Conservation (phyloP, 2,888 invertebrate genomes). For the Trissolcus japonicus region DNA sequence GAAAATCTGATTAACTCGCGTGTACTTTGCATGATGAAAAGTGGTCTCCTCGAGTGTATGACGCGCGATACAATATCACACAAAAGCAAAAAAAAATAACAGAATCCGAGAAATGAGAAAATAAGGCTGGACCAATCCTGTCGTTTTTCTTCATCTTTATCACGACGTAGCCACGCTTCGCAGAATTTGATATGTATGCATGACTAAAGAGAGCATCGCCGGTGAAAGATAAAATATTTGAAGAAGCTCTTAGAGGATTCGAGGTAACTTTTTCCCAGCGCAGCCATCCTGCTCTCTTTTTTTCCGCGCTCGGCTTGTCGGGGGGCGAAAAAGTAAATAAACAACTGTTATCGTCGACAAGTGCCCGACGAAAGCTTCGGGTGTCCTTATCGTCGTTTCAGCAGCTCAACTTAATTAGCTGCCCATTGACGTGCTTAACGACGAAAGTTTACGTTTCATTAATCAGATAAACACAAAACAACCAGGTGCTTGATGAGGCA, state of each 20-base stretch:
- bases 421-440: neutral
- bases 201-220: slow-evolving; percentile 17
- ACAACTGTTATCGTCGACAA: neutral
- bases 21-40: no score
- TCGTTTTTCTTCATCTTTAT: slow-evolving; percentile 3
- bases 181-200: slow-evolving; percentile 13
- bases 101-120: no score
- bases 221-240: slow-evolving; percentile 23
- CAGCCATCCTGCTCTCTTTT: slow-evolving; percentile 19
- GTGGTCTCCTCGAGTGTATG: no score
- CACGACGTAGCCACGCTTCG: neutral
- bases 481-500: no score
- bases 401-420: neutral
- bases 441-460: slow-evolving; percentile 5
- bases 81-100: no score
- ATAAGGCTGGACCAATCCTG: no score
- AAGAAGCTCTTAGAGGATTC: slow-evolving; percentile 21
- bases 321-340: neutral
- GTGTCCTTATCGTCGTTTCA: neutral
- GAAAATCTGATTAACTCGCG: no score
- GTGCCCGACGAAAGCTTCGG: neutral
- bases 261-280: slow-evolving; percentile 6
- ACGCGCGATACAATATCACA: no score
- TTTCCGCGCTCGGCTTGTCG: neutral
- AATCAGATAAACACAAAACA: neutral